Base-by-base conservation (phyloP, 2,113 vertebrate species). In the Elaphurus davidianus region DNA sequence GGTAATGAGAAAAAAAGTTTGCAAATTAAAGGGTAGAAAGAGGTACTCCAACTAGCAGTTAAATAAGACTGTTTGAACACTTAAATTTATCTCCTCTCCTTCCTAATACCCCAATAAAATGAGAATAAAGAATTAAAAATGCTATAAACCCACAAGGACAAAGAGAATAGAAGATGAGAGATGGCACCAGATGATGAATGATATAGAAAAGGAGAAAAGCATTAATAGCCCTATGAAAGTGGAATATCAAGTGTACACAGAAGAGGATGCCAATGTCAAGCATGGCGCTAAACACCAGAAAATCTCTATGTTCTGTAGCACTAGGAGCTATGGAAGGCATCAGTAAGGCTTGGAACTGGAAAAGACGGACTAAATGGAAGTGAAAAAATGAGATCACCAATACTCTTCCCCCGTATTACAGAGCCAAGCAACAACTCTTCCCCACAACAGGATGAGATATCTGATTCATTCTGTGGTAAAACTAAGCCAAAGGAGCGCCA, bases 1-100 rank as follows among this genome's bases (percentile, higher is more conserved):
- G 50, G 13, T 76, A 76, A 92, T 93, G 36, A 60, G n/a, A 4
- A 7, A 17, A 67, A 87, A 91, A 30, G 47, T 81, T 76, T 52
- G 30, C 83, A 97, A 88, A 97, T 92, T 87, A 84, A 95, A 96
- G 71, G 28, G 47, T 23, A 88, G 76, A 97, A 92, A 86, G 15
- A 96, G 47, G 82, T 78, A 88, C 0, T 17, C 30, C 60, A 87
- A 45, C 28, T n/a, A 52, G 86, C 25, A 54, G 45, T 95, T 87
- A 71, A 93, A 95, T 9, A 4, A 21, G 45, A 36, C 71, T 54
- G 9, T 83, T 81, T 60, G 25, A 90, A 96, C 2, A 30, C 7
- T 6, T 64, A 95, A 92, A 71, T 83, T 25, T 78, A 85, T 67
- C 67, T 93, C 82, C 94, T 81, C n/a, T 59, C 60, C 33, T 40